Evolutionary conservation across 2,797 vertebrate genomes (phyloP), one percentile per base, ranked within the genome.

Genomic region (Ptychobarbus kaznakovi): DNA sequence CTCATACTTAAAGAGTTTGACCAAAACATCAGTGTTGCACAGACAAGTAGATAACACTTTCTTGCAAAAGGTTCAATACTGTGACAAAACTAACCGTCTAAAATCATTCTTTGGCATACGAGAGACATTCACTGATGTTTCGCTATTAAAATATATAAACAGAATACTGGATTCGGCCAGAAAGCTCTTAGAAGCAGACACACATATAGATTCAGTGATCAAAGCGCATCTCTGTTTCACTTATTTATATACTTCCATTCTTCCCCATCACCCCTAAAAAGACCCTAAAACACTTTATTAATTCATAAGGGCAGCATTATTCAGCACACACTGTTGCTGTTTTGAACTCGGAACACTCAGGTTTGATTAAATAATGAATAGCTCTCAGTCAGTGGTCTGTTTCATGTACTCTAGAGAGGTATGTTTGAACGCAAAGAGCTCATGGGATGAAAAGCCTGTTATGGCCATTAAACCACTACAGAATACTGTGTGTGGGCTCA

Each of bases 181-280:
- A 74, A 78, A 56, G 44, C 80, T 72, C 79, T 38, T 61, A 72
- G 82, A 80, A 35, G 10, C 28, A 56, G 10, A 25, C 38, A 28
- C 49, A 58, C 61, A 53, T 20, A 25, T 46, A 16, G 61, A 58
- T 16, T 13, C 13, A 18, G 32, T 28, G 74, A 74, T 76, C 49
- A 81, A 82, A 82, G 63, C 7, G 18, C 38, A 74, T 58, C 8
- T 32, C 16, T 25, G 28, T 44, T 88, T 94, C 89, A 94, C 58
- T 94, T 94, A 94, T 95, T 93, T 88, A 94, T 91, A 22, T 44
- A 6, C 84, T 86, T 89, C 89, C 74, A 72, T 76, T 81, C 87
- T 86, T 90, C 32, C 86, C 28, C 82, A 15, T 35, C 72, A 86
- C 89, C 84, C 56, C 58, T n/a, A 74, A 35, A 28, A 38, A 69